Conservation (phyloP, 2,797 vertebrate genomes). For the Thaleichthys pacificus region DNA sequence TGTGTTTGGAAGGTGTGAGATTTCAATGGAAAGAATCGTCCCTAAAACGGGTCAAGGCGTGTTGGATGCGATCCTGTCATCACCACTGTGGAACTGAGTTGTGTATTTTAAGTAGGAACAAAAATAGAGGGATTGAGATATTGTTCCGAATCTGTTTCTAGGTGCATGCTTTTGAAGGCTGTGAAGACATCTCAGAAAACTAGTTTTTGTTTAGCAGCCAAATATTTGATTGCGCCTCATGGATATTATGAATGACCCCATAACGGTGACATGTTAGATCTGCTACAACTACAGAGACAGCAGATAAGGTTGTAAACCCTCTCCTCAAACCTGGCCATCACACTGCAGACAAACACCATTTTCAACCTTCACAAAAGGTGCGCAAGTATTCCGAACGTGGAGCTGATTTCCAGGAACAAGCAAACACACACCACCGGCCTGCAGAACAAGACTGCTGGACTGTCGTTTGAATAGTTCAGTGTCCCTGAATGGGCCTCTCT, state of each 20-base stretch:
- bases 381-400: no score
- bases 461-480: slow-evolving; percentile 9
- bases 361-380: no score
- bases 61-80: neutral
- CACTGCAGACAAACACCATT: no score
- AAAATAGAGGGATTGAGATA: neutral
- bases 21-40: slow-evolving; percentile 42
- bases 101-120: slow-evolving; percentile 12
- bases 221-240: slow-evolving; percentile 68
- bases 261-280: no score
- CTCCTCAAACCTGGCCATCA: no score
- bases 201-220: slow-evolving; percentile 69
- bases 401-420: no score
- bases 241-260: slow-evolving; percentile 16
- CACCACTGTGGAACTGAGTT: slow-evolving; percentile 8
- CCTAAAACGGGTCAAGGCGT: slow-evolving; percentile 3
- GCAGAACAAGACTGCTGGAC: no score
- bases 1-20: slow-evolving; percentile 31
- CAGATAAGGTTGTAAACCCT: no score
- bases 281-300: no score
- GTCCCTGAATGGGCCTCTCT: slow-evolving; percentile 37
- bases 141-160: slow-evolving; percentile 39
- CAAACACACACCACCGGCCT: no score
- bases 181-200: slow-evolving; percentile 66
- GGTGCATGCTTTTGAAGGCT: slow-evolving; percentile 48